Percentiles rank a stretch among this genome's conserved stretches.
Conservation (phyloP, 2,113 vertebrate genomes). For the Xenopus laevis region DNA sequence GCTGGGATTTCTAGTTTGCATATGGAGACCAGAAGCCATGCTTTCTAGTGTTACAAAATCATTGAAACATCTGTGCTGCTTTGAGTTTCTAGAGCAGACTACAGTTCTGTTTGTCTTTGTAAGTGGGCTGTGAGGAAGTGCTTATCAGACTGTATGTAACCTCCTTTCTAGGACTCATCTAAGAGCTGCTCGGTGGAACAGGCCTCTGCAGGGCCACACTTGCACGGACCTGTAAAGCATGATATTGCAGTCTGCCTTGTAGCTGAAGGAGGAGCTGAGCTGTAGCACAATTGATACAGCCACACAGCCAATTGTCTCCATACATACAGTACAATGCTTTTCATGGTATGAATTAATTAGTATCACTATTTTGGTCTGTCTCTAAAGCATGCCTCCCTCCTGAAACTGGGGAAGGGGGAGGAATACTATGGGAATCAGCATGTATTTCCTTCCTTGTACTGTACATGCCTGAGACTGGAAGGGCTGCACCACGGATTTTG, state of each 20-base stretch:
- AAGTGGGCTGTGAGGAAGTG: slow-evolving; percentile 22
- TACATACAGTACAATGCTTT: slow-evolving; percentile 15
- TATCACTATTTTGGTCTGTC: slow-evolving; percentile 23
- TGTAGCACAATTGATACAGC: slow-evolving; percentile 9
- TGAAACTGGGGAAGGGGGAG: not conserved
- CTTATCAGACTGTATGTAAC: slow-evolving; percentile 29
- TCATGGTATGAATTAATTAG: slow-evolving; percentile 40
- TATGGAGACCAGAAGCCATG: too few species aligned
- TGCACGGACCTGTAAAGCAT: slow-evolving; percentile 25
- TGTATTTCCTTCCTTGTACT: slow-evolving; percentile 26
- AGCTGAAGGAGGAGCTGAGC: slow-evolving; percentile 30
- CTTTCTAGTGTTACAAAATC: too few species aligned
- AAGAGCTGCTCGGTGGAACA: slow-evolving; percentile 26
- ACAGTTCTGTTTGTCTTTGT: slow-evolving; percentile 3
- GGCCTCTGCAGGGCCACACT: slow-evolving; percentile 37
- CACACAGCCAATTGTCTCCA: slow-evolving; percentile 11
- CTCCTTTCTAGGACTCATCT: slow-evolving; percentile 9
- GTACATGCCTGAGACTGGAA: slow-evolving; percentile 13
- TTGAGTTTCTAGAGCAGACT: too few species aligned
- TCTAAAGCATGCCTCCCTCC: slow-evolving; percentile 29
- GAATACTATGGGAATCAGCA: not conserved
- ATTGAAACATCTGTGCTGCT: too few species aligned
- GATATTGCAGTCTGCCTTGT: slow-evolving; percentile 33
- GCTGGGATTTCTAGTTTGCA: too few species aligned
- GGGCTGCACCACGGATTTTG: slow-evolving; percentile 10